Conservation (phyloP, 2,113 vertebrate genomes). For the Scopus umbretta region DNA sequence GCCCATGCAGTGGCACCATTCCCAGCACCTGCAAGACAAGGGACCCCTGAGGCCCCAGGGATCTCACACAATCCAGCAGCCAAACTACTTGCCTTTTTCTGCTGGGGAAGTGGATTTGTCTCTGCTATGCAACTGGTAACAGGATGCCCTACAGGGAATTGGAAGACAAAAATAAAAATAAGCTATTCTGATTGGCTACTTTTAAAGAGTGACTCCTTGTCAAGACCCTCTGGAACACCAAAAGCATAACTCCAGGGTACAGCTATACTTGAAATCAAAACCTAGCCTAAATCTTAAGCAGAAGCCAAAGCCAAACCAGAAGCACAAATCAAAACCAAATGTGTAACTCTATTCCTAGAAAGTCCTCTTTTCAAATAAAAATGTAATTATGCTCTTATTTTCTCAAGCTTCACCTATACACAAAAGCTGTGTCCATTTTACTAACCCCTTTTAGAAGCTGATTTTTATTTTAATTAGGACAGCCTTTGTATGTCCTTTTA, state of each 20-base stretch:
- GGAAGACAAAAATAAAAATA: not conserved
- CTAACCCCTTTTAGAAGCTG: not conserved
- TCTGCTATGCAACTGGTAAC: not conserved
- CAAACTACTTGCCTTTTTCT: not conserved
- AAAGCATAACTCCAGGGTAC: not conserved
- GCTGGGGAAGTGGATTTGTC: not conserved
- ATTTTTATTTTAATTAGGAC: slow-evolving; percentile 16
- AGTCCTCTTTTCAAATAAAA: not conserved
- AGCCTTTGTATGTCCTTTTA: not conserved
- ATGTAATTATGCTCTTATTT: not conserved
- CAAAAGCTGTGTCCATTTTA: not conserved
- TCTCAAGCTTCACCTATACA: not conserved
- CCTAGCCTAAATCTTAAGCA: not conserved
- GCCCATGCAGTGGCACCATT: not conserved
- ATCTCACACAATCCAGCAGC: not conserved
- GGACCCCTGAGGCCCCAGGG: not conserved
- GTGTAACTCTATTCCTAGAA: slow-evolving; percentile 37
- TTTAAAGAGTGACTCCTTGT: not conserved
- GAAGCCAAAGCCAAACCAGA: slow-evolving; percentile 4
- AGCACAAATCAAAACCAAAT: slow-evolving; percentile 32
- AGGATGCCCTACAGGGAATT: not conserved
- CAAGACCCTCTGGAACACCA: not conserved
- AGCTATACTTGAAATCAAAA: not conserved
- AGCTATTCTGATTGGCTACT: not conserved
- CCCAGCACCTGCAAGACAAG: not conserved